Base-by-base conservation (phyloP, 2,888 invertebrate genomes). In the Macrosiphum euphorbiae region DNA sequence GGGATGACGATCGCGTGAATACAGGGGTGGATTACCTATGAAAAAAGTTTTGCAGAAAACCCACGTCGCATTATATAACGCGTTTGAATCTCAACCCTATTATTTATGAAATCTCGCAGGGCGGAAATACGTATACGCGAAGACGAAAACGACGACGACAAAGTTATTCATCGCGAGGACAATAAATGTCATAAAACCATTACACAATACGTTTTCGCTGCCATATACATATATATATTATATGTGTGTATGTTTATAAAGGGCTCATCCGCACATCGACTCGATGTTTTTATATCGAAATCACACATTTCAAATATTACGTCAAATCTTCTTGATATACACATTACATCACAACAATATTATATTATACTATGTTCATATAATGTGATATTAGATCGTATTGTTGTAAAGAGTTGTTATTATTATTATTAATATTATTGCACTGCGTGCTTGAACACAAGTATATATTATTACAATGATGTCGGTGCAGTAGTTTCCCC, bases 41-140 rank as follows among this genome's bases (percentile, higher is more conserved):
- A 86, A 16, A 90, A 90, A 90, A 90, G 90, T 90, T 50, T 47
- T 35, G 67, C 58, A 35, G 67, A 67, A 90, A 90, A 90, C 67
- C 67, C 35, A 50, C 67, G 35, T 88, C n/a, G 47, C n/a, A 87
- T 50, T 67, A 35, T 88, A 88, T 88, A 88, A 58, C 28, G 35
- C 67, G 90, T 90, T 90, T 52, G 90, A 90, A 90, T 78, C 90
- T n/a, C 67, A 67, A 67, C 67, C 67, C 67, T 67, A 67, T 35
- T 67, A 67, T 67, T 67, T 90, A 78, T 90, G 26, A 78, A 90
- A 90, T 90, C 90, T 90, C 78, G 52, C 50, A 24, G 67, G 90
- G 50, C 13, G 87, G 50, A 50, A 88, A 47, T 86, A 86, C 44
- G 28, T 28, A 86, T 13, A 86, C 1, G 13, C 41, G 78, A 84